phyloP scores from a whole-genome alignment of 2,113 vertebrate species.

The Oncorhynchus keta region DNA sequence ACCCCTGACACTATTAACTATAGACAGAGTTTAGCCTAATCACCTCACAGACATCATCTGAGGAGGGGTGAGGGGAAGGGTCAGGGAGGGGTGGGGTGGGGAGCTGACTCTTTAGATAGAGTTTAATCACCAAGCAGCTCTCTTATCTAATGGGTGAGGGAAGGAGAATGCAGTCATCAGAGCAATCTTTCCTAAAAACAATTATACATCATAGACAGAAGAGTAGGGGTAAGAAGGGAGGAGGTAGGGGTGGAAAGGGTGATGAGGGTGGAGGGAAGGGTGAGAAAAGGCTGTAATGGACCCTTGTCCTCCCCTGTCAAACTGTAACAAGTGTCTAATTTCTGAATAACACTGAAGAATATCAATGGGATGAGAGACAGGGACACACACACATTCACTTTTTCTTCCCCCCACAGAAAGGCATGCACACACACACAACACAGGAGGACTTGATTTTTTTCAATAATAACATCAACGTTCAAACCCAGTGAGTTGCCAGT shows the following conservation, averaged over 20 bases:
- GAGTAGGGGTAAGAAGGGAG: background rate
- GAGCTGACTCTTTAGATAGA: slow-evolving; percentile 16
- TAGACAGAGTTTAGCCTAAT: background rate
- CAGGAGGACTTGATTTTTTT: background rate
- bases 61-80: background rate
- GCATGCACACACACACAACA: slow-evolving; percentile 6
- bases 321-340: too few species aligned
- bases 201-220: background rate
- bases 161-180: slow-evolving; percentile 26
- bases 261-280: background rate
- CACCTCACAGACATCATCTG: too few species aligned
- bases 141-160: background rate
- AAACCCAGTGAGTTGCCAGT: too few species aligned
- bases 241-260: background rate
- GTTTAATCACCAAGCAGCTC: background rate
- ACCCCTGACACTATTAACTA: background rate
- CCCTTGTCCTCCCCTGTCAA: too few species aligned
- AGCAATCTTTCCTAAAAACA: background rate
- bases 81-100: background rate
- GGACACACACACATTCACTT: slow-evolving; percentile 6
- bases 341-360: too few species aligned
- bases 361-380: background rate
- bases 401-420: background rate
- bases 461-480: too few species aligned
- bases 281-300: background rate